These are phyloP conservation scores for Seriola quinqueradiata DNA, from an alignment of 2,113 vertebrate genomes.

Conservation along the genomic window DNA sequence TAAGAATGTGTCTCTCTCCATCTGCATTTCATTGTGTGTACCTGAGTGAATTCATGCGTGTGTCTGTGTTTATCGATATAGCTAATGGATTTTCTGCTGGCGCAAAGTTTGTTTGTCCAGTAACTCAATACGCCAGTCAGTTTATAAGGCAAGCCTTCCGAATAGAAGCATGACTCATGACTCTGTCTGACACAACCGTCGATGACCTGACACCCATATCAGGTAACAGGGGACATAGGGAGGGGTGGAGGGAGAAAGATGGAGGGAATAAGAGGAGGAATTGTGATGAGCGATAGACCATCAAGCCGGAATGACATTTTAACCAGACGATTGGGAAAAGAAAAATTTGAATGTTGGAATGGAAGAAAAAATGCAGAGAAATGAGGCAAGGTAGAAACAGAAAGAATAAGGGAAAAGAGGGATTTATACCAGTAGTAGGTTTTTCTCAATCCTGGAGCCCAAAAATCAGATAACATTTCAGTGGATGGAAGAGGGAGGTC, in stretches of 20 bases:
- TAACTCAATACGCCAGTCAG: slow-evolving; percentile 73
- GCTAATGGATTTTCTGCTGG: slow-evolving; percentile 82
- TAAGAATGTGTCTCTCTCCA: slow-evolving; percentile 23
- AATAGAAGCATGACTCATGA: slow-evolving; percentile 84
- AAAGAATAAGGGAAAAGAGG: neutral
- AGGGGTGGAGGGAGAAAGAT: neutral
- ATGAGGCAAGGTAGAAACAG: neutral
- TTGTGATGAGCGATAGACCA: slow-evolving; percentile 62
- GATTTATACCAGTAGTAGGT: slow-evolving; percentile 6
- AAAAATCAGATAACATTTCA: slow-evolving; percentile 43
- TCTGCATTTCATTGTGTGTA: slow-evolving; percentile 49
- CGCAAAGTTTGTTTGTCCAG: slow-evolving; percentile 81
- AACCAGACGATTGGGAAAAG: slow-evolving; percentile 8
- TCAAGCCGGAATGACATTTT: slow-evolving; percentile 41
- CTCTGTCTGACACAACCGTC: slow-evolving; percentile 73
- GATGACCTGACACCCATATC: slow-evolving; percentile 80
- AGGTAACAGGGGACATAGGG: slow-evolving; percentile 33
- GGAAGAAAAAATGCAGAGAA: slow-evolving; percentile 1
- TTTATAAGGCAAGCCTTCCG: slow-evolving; percentile 79
- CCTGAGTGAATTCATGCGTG: slow-evolving; percentile 30
- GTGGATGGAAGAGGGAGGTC: neutral
- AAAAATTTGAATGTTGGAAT: neutral
- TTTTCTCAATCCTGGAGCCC: slow-evolving; percentile 5
- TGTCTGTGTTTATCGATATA: slow-evolving; percentile 79
- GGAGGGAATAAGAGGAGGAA: slow-evolving; percentile 7